Conservation (phyloP, 2,113 vertebrate species). For the Heptranchias perlo region DNA sequence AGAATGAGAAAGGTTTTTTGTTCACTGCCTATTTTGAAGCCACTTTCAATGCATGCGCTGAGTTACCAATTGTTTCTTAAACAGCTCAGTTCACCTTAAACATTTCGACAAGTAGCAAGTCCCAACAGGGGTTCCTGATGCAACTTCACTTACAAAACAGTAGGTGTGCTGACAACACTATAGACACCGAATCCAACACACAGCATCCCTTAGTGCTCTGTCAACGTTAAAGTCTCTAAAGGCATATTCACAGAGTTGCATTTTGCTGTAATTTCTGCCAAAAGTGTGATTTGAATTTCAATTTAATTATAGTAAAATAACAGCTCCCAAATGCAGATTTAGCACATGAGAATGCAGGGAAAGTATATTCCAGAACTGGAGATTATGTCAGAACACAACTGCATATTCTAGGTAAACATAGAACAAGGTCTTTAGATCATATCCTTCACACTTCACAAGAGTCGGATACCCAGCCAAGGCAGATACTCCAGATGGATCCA, state of each 20-base stretch:
- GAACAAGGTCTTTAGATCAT: not conserved
- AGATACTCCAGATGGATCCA: not conserved
- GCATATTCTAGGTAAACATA: not conserved
- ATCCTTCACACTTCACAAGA: not conserved
- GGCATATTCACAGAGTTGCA: not conserved
- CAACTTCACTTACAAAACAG: not conserved
- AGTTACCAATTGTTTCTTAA: not conserved
- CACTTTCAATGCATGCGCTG: not conserved
- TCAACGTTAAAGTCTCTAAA: not conserved
- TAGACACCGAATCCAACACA: not conserved
- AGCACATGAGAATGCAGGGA: not conserved
- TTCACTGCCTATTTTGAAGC: not conserved
- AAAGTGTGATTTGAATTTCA: not conserved
- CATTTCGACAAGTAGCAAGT: not conserved
- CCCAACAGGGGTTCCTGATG: not conserved
- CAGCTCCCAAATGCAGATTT: not conserved
- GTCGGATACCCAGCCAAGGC: not conserved
- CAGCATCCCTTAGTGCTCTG: not conserved
- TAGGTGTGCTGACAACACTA: not conserved
- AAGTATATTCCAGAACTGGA: not conserved
- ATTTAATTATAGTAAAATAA: not conserved
- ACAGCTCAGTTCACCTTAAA: not conserved
- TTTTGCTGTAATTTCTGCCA: not conserved
- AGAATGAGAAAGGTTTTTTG: not conserved
- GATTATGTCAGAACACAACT: not conserved